Conservation (phyloP, 2,888 invertebrate species). For the Rhagophthalmus giganteus region DNA sequence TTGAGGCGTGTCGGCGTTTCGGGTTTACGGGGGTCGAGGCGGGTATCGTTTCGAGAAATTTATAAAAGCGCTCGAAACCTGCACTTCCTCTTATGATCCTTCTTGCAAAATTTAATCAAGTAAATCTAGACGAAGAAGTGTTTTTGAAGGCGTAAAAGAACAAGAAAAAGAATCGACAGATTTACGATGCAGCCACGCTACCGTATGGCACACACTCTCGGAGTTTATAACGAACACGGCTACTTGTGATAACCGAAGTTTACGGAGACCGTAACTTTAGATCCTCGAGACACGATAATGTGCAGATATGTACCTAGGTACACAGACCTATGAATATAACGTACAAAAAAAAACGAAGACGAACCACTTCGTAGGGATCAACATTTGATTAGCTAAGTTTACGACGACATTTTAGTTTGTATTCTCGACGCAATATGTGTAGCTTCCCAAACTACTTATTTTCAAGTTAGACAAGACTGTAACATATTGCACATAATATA, state of each 20-base stretch:
- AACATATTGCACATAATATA: too few species aligned
- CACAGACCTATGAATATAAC: too few species aligned
- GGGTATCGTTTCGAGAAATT: slow-evolving; percentile 4
- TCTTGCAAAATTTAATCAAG: slow-evolving; percentile 28
- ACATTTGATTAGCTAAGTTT: too few species aligned
- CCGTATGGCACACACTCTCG: slow-evolving; percentile 27
- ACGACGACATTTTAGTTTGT: too few species aligned
- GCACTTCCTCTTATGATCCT: slow-evolving; percentile 13
- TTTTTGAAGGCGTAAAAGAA: slow-evolving; percentile 22
- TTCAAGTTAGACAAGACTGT: too few species aligned
- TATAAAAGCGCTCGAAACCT: slow-evolving; percentile 11
- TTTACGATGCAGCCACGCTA: slow-evolving; percentile 21
- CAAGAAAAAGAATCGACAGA: slow-evolving; percentile 27
- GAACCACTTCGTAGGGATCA: too few species aligned
- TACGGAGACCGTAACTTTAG: slow-evolving; percentile 21
- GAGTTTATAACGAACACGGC: slow-evolving; percentile 30
- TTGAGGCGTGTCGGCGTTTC: not conserved
- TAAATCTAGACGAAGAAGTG: slow-evolving; percentile 26
- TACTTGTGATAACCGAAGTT: slow-evolving; percentile 29
- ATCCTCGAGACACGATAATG: slow-evolving; percentile 18
- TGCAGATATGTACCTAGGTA: too few species aligned
- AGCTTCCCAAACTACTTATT: too few species aligned
- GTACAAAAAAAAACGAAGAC: too few species aligned
- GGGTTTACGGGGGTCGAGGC: not conserved
- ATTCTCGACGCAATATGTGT: too few species aligned